Evolutionary conservation across 2,113 vertebrate genomes (phyloP), one percentile per base, ranked within the genome.

Genomic region (Xenotilapia caudafasciata): DNA sequence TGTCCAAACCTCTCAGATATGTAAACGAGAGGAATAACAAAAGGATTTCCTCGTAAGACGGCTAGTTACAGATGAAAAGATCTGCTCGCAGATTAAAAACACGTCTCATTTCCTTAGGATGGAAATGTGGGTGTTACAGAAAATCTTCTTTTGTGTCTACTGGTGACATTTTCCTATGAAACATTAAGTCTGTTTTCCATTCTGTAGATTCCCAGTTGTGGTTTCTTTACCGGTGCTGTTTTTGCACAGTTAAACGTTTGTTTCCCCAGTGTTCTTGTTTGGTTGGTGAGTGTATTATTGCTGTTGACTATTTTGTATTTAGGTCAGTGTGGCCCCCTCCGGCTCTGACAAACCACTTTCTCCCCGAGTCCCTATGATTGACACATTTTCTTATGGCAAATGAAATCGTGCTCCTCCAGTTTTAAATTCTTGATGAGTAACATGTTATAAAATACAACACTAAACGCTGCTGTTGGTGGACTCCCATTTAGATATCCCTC

Each of bases 271-370:
- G 85, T 80, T 87, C 77, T 86, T 82, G 65, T 82, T 89, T 60
- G 88, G 90, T 88, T 90, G 92, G 93, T 94, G 92, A 94, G 55
- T 92, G 82, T 88, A 83, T 92, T 80, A 87, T 91, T 94, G 91
- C 92, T 96, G 95, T 96, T 94, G 94, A 95, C 93, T 93, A 93
- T 94, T 95, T 96, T 93, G 93, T 95, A 96, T 96, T 96, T 96
- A 95, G 96, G 96, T 96, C 96, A 96, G 89, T 93, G 92, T 92
- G 94, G 84, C 86, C 94, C 96, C 96, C 96, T 95, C 92, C 80
- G 95, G 96, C 93, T 92, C 93, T 94, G 94, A 95, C 94, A 93
- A 95, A 95, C 92, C 95, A 94, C 94, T 93, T 94, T 95, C 94
- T 95, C 94, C 92, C 86, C 15, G 91, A 94, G 90, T 94, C 92